Base-by-base conservation (phyloP, 1,140 invertebrate species). In the Apolygus lucorum region DNA sequence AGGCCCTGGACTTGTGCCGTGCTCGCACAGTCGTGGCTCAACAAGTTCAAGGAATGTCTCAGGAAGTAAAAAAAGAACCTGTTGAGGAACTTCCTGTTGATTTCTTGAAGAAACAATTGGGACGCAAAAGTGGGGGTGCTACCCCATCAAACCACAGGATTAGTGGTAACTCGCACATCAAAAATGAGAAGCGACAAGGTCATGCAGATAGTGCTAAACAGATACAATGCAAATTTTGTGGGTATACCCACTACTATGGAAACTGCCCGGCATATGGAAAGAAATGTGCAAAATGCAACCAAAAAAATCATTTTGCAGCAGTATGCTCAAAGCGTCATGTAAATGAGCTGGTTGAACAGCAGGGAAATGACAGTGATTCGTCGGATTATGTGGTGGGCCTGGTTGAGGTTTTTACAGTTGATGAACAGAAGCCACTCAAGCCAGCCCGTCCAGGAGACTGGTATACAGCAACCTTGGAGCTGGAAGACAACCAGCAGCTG, bases 301-400 rank as follows among this genome's bases (percentile, higher is more conserved):
- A 67, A 34, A 67, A 34, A 42, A 67, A 67, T 67, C 26, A 67
- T 42, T 67, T 67, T 67, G 65, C 65, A 29, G 34, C 27, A 21
- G 34, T 34, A 67, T 67, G 65, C 29, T 11, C 27, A 13, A 67
- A 67, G 34, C 14, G 34, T 34, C 14, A 65, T 26, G 65, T 67
- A 13, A 67, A 67, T 34, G 21, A 22, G 21, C 28, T 67, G 28
- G 65, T 34, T 14, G 28, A 42, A 42, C 34, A 28, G 21, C 27
- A 34, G 42, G 65, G 25, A 28, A 67, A 34, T 42, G 28, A 67
- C n/a, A 34, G n/a, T 21, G 27, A 65, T 17, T 65, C 22, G 21
- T 34, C 27, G 2, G 65, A 34, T 29, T 28, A 67, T 67, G 65
- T 21, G 13, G 27, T 67, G 26, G 27, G 13, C 34, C n/a, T 34